A percentile compares a stretch with the other conserved stretches of the same genome.
phyloP scores from a whole-genome alignment of 1,140 invertebrate species.

The Drosophila melanogaster region Release_6_plus_ISO1_MT NT_033777.3:15155001-15155500 shows the following conservation, averaged over 20 bases:
- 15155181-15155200: constrained; percentile 48
- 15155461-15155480: background rate
- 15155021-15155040: constrained; percentile 48
- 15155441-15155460: constrained; percentile 10
- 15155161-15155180: constrained; percentile 76
- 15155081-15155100: constrained; percentile 12
- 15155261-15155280: constrained; percentile 51
- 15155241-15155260: constrained; percentile 16
- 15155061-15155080: constrained; percentile 31
- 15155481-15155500: background rate
- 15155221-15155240: constrained; percentile 17
- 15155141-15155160: constrained; percentile 43
- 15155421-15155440: constrained; percentile 21
- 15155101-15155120: constrained; percentile 27
- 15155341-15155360: background rate
- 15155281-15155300: constrained; percentile 49
- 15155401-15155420: constrained; percentile 72
- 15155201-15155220: background rate
- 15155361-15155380: constrained; percentile 49
- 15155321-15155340: constrained; percentile 19
- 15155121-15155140: constrained; percentile 16
- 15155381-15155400: constrained; percentile 80
- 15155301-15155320: constrained; percentile 31
- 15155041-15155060: constrained; percentile 20
- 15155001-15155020: constrained; percentile 10